These are phyloP conservation scores for Sarcophaga bullata DNA, from an alignment of 1,140 invertebrate genomes.

Conservation along the genomic window DNA sequence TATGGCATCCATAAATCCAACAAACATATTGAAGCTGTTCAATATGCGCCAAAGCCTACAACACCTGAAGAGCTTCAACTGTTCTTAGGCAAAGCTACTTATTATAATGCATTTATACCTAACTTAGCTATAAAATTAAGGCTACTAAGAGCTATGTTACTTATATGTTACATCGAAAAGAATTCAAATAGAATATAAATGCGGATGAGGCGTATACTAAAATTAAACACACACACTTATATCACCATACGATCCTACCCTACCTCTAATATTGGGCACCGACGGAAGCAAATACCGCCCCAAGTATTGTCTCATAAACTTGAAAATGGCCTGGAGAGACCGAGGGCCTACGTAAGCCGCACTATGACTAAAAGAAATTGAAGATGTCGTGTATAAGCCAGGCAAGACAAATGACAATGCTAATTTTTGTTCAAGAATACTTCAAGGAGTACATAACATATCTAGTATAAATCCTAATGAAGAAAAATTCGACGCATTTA, in stretches of 20 bases:
- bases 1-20: conserved; percentile 58
- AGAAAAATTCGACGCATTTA: conserved; percentile 35
- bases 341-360: conserved; percentile 23
- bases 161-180: conserved; percentile 24
- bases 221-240: conserved; percentile 27
- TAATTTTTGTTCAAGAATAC: conserved; percentile 49
- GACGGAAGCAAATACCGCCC: background rate
- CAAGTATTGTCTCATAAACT: conserved; percentile 12
- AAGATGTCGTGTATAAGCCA: conserved; percentile 56
- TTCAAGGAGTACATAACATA: background rate
- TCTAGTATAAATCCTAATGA: background rate
- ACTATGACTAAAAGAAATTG: conserved; percentile 64
- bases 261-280: conserved; percentile 30
- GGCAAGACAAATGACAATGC: conserved; percentile 50
- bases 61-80: conserved; percentile 31
- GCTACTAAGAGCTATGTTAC: conserved; percentile 25
- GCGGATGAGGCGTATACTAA: conserved; percentile 26
- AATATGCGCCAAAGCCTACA: conserved; percentile 43
- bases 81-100: conserved; percentile 31
- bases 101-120: conserved; percentile 29
- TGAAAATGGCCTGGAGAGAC: conserved; percentile 5
- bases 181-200: conserved; percentile 26
- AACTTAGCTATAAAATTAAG: conserved; percentile 4
- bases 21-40: conserved; percentile 56
- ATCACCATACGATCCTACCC: conserved; percentile 26